phyloP scores from a whole-genome alignment of 2,888 invertebrate genomes.

The Xestia ashworthii region DNA sequence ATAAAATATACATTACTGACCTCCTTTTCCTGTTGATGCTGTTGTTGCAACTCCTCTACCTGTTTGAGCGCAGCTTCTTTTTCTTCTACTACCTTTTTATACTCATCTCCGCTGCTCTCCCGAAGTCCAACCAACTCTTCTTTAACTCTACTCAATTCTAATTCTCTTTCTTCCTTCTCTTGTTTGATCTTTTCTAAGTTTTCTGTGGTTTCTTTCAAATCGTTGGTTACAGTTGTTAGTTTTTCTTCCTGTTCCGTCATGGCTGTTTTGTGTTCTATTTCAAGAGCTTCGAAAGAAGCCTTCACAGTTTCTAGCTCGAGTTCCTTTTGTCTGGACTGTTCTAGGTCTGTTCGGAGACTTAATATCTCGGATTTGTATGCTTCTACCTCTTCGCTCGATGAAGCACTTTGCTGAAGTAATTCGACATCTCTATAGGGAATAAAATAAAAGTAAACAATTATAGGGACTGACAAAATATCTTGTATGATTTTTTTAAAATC shows the following conservation, averaged over 20 bases:
- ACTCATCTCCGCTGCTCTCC: constrained; percentile 84
- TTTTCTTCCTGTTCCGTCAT: constrained; percentile 84
- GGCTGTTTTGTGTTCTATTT: constrained; percentile 86
- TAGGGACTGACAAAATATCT: not conserved
- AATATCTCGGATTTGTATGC: constrained; percentile 85
- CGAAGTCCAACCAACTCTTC: constrained; percentile 81
- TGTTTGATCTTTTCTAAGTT: constrained; percentile 77
- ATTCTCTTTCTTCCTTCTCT: constrained; percentile 81
- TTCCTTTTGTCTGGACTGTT: constrained; percentile 90
- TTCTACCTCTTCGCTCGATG: constrained; percentile 87
- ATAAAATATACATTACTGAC: constrained; percentile 74
- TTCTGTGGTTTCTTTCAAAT: constrained; percentile 84
- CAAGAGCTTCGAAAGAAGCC: constrained; percentile 84
- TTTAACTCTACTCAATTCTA: constrained; percentile 81
- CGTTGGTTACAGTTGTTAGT: constrained; percentile 77
- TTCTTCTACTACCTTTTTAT: constrained; percentile 82
- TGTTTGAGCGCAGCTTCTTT: constrained; percentile 82
- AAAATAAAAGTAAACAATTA: constrained; percentile 19
- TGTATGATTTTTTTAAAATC: not conserved
- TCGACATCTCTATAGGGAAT: constrained; percentile 82
- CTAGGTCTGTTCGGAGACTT: constrained; percentile 83
- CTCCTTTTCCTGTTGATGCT: constrained; percentile 85
- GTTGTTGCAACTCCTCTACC: constrained; percentile 78
- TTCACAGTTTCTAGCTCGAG: constrained; percentile 85
- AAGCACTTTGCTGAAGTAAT: constrained; percentile 86